phyloP scores from a whole-genome alignment of 2,113 vertebrate species.

The Rhinoderma darwinii region DNA sequence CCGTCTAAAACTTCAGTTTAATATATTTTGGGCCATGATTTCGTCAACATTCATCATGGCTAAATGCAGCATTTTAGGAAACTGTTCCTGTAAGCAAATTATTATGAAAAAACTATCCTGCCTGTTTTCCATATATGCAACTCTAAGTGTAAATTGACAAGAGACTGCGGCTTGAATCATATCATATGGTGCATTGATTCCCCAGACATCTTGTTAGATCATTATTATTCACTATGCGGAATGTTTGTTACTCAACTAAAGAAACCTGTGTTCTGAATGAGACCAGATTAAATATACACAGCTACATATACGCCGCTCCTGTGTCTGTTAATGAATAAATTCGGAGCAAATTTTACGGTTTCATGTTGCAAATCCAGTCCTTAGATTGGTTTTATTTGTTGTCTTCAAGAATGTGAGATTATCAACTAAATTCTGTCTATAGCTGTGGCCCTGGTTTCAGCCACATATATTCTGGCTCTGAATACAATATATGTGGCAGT shows the following conservation, averaged over 20 bases:
- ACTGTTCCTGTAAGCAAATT: background rate
- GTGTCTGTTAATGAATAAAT: background rate
- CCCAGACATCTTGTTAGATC: slow-evolving; percentile 26
- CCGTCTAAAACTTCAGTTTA: too few species aligned
- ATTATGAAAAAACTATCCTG: slow-evolving; percentile 10
- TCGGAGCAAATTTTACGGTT: background rate
- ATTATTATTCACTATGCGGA: slow-evolving; percentile 1
- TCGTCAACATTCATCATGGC: too few species aligned
- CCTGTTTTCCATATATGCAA: background rate
- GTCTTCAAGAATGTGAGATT: background rate
- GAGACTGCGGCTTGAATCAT: slow-evolving; percentile 6
- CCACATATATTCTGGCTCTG: too few species aligned
- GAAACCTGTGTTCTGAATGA: background rate
- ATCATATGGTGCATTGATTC: background rate
- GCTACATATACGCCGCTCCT: background rate
- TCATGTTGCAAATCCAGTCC: background rate
- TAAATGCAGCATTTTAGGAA: slow-evolving; percentile 15
- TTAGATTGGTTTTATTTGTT: too few species aligned
- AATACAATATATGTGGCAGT: too few species aligned
- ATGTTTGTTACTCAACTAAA: background rate
- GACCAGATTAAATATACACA: background rate
- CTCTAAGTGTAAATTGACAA: slow-evolving; percentile 13
- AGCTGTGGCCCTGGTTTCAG: too few species aligned
- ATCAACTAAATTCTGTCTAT: too few species aligned
- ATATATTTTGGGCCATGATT: too few species aligned